Evolutionary conservation across 2,888 invertebrate genomes (phyloP), one percentile per base, ranked within the genome.

Genomic region (Nephrocerus scutellatus): DNA sequence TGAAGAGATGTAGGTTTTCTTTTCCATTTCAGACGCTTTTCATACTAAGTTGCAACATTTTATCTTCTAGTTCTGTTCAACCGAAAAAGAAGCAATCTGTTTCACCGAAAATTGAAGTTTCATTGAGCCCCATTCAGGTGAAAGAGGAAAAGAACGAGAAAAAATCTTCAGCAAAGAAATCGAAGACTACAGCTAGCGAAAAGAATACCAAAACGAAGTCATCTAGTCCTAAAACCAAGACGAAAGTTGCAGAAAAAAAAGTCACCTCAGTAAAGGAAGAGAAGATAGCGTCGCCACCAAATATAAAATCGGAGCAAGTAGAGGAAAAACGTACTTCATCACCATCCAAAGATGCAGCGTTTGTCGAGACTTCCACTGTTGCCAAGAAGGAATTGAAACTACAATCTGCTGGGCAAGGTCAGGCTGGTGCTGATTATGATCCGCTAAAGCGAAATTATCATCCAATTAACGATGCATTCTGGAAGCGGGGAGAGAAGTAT

Each of bases 391-490:
- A 54, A 32, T 22, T 52, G n/a, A 52, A 49, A 34, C 34, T 51
- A n/a, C 46, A 53, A 43, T 38, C 43, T 33, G 50, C 51, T 26
- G 55, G 55, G 0, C 46, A 52, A 26, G 55, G 53, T 2, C 48
- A 50, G 18, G 53, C 52, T 33, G 59, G 52, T 4, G 54, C 63
- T 1, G 72, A 74, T 6, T 92, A 85, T 63, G 75, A 86, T 64
- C 92, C 92, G 0, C 67, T 72, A 16, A 76, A 77, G 53, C 47
- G 70, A 0, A 79, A 79, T 30, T 95, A 93, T 67, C 77, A 92
- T 65, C 91, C 92, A 0, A 74, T 91, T 10, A 68, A 80, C 1
- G 79, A 89, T 68, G 92, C 92, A 0, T 80, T 77, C 55, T 93
- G 93, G 93, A 70, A 76, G 41, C 65, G 70, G 14, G 79, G 75